Conservation (phyloP, 2,113 vertebrate genomes). For the Mesitornis unicolor region DNA sequence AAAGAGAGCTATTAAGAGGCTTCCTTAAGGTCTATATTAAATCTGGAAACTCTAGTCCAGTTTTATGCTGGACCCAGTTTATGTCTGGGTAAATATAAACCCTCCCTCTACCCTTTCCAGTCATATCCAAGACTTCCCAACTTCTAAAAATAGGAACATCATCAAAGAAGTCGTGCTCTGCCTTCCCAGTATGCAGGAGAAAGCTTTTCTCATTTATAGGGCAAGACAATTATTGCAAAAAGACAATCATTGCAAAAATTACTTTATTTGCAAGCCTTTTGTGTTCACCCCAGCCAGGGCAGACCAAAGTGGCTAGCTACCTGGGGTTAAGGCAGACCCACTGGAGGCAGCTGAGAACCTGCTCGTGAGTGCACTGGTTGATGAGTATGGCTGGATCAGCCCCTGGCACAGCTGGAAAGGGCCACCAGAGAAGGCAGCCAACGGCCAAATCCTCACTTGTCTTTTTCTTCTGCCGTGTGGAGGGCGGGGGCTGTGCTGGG, state of each 20-base stretch:
- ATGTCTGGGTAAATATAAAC: neutral
- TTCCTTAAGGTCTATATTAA: neutral
- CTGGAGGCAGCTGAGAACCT: neutral
- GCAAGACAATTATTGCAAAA: neutral
- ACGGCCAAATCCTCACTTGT: neutral
- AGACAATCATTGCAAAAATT: neutral
- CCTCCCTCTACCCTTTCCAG: neutral
- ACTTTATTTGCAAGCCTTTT: neutral
- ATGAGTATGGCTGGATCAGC: neutral
- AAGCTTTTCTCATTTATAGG: neutral
- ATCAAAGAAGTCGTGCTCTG: fast-evolving
- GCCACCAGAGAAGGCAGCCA: neutral
- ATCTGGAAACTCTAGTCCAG: neutral
- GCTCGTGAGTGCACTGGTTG: neutral
- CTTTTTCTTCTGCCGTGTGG: neutral
- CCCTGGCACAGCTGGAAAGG: neutral
- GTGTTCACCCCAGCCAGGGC: neutral
- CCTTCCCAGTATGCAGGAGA: neutral
- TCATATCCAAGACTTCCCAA: neutral
- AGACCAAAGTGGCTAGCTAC: fast-evolving
- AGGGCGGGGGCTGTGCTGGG: neutral
- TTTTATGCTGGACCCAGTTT: neutral
- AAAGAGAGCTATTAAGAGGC: neutral
- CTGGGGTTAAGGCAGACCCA: neutral
- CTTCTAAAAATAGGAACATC: neutral